Evolutionary conservation across 2,113 vertebrate genomes (phyloP).

Genomic region (Psilopsiagon aurifrons): DNA sequence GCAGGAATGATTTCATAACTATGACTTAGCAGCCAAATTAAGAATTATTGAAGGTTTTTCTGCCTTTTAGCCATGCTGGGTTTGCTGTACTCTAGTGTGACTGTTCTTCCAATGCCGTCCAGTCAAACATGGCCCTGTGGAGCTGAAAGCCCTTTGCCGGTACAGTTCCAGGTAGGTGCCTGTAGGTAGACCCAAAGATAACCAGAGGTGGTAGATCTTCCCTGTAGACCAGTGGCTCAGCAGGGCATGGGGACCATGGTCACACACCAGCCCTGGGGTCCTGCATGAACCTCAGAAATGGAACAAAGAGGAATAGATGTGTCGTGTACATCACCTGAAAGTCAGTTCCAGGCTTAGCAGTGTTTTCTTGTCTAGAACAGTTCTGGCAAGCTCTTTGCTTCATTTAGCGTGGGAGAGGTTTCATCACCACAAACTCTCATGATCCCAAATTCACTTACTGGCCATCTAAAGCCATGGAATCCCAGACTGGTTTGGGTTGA

Average conservation of each 20-base stretch:
- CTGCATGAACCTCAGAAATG: rapidly evolving
- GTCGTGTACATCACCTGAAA: rapidly evolving
- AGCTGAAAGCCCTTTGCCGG: not conserved
- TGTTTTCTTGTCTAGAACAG: not conserved
- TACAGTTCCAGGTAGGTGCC: not conserved
- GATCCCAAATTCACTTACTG: not conserved
- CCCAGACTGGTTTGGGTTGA: not conserved
- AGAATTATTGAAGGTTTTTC: not conserved
- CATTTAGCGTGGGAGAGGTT: too few species aligned
- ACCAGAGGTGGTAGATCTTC: rapidly evolving
- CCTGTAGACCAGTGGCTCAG: not conserved
- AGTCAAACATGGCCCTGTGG: rapidly evolving
- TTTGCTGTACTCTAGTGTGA: not conserved
- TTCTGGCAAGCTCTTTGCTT: not conserved
- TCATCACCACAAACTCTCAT: rapidly evolving
- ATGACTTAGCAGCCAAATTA: too few species aligned
- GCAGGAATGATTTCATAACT: not conserved
- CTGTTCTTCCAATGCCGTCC: not conserved
- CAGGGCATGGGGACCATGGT: not conserved
- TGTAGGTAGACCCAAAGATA: rapidly evolving
- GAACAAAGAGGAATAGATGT: rapidly evolving
- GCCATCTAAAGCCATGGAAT: too few species aligned
- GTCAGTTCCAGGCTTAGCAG: not conserved
- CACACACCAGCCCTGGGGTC: rapidly evolving
- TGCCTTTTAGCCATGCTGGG: rapidly evolving